phyloP scores from a whole-genome alignment of 2,888 invertebrate species.

The Phengaris arion region DNA sequence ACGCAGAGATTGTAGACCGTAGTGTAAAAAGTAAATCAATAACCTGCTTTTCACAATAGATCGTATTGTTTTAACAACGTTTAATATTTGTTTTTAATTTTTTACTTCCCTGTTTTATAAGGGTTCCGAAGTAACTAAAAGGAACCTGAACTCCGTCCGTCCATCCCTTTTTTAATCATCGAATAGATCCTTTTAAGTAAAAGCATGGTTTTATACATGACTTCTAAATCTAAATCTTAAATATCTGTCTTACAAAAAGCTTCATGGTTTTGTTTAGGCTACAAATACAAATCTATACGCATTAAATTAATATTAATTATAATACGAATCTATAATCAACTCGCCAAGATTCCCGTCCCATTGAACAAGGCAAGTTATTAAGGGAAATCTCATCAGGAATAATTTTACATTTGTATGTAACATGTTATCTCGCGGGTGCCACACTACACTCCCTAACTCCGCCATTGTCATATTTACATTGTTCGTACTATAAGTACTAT shows the following conservation, averaged over 20 bases:
- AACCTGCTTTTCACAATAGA: not conserved
- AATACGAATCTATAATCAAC: not conserved
- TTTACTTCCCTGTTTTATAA: too few species aligned
- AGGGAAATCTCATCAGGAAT: conserved; percentile 60
- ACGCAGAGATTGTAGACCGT: not conserved
- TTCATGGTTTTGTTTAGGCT: too few species aligned
- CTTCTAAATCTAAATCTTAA: too few species aligned
- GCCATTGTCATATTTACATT: conserved; percentile 77
- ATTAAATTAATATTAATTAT: conserved; percentile 5
- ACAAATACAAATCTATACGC: not conserved
- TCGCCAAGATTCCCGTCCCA: not conserved
- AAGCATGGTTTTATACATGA: too few species aligned
- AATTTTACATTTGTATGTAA: conserved; percentile 70
- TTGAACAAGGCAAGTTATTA: conserved; percentile 50
- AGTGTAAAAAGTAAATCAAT: conserved; percentile 6
- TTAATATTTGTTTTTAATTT: not conserved
- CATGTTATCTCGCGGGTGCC: conserved; percentile 73
- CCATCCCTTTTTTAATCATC: too few species aligned
- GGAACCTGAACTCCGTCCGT: too few species aligned
- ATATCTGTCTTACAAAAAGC: not conserved
- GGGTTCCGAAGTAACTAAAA: too few species aligned
- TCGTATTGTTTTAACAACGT: not conserved
- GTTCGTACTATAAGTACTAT: conserved; percentile 71
- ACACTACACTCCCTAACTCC: conserved; percentile 63
- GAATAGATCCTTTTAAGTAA: too few species aligned